Percentiles rank a stretch among this genome's conserved stretches.
Evolutionary conservation across 2,113 vertebrate genomes (phyloP).

Genomic region (Oryzias woworae): DNA sequence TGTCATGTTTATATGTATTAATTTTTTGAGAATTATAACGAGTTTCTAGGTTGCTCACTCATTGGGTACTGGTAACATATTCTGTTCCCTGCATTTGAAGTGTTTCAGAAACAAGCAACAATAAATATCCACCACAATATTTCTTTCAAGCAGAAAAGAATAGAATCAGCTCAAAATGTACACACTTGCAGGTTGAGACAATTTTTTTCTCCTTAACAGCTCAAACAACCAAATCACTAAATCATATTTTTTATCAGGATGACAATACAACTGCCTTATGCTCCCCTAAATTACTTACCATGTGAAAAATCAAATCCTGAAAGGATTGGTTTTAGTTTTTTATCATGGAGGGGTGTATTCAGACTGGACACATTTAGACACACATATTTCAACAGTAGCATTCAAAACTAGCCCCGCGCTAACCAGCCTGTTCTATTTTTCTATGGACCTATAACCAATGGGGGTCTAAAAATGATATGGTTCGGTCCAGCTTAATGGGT

Average conservation of each 20-base stretch:
- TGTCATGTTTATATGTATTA: conserved; percentile 1
- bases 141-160: conserved; percentile 37
- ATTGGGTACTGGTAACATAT: conserved; percentile 27
- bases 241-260: conserved; percentile 4
- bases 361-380: too few species aligned
- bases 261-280: not conserved
- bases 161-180: conserved; percentile 40
- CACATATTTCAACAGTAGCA: too few species aligned
- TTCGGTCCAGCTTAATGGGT: too few species aligned
- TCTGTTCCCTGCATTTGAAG: conserved; percentile 30
- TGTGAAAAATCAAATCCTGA: not conserved
- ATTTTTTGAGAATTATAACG: conserved; percentile 9
- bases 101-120: conserved; percentile 51
- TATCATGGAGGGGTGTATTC: conserved; percentile 1
- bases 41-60: conserved; percentile 21
- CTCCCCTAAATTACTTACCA: not conserved
- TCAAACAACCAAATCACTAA: too few species aligned
- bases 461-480: too few species aligned
- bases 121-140: conserved; percentile 49
- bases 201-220: conserved; percentile 4
- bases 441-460: too few species aligned
- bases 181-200: conserved; percentile 30
- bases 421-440: too few species aligned
- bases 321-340: not conserved
- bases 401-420: too few species aligned